Conservation (phyloP, 64 coral and sea anemone species). For the Stichodactyla mertensii region DNA sequence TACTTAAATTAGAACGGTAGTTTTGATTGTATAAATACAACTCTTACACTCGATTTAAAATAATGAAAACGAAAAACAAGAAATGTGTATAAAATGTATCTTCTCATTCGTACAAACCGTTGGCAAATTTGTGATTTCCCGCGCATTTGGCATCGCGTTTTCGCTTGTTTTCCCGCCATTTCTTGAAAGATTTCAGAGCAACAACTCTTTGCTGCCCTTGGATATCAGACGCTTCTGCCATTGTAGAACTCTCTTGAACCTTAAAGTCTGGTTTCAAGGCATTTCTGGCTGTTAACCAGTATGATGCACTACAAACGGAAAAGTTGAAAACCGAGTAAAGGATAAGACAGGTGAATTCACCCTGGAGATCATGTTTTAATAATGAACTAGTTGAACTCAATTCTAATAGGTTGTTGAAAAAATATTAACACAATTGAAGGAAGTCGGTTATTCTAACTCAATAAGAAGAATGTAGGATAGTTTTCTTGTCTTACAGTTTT, state of each 20-base stretch:
- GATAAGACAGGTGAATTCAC: neutral
- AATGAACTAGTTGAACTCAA: neutral
- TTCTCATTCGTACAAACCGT: constrained; percentile 31
- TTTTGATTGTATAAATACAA: too few relatives aligned
- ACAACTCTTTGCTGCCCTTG: neutral
- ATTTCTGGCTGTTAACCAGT: neutral
- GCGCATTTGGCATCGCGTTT: constrained; percentile 57
- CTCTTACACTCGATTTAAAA: neutral
- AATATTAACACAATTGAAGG: neutral
- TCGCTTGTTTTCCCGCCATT: constrained; percentile 39
- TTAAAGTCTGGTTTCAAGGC: neutral
- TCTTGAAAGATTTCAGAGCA: constrained; percentile 41
- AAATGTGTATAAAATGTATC: neutral
- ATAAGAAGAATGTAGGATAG: neutral
- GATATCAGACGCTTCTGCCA: neutral
- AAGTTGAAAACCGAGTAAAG: neutral
- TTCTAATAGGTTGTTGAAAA: neutral
- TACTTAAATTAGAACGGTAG: neutral
- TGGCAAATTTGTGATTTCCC: constrained; percentile 83
- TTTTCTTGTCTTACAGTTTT: neutral
- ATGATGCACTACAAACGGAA: neutral
- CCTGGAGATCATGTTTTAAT: neutral
- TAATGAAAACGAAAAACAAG: neutral
- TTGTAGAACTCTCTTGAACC: neutral
- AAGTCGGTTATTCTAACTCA: neutral